phyloP scores from a whole-genome alignment of 2,888 invertebrate species.

The Julus scanicus region DNA sequence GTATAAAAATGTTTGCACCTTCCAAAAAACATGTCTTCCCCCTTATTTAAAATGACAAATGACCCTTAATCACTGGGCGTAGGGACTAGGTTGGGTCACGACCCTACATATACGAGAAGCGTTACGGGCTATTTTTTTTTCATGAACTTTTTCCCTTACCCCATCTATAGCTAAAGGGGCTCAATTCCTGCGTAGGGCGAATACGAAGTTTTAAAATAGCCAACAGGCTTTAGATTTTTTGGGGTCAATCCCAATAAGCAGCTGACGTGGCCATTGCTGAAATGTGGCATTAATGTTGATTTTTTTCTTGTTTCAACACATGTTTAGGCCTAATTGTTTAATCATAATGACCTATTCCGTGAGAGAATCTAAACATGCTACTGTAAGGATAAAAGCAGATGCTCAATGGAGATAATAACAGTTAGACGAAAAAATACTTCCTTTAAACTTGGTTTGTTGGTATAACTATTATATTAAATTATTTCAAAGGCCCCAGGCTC shows the following conservation, averaged over 20 bases:
- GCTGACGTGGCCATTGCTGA: not conserved
- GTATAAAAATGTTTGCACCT: slow-evolving; percentile 39
- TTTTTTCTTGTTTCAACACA: not conserved
- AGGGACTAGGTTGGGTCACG: not conserved
- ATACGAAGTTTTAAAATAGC: not conserved
- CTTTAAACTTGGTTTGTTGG: not conserved
- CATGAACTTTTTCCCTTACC: not conserved
- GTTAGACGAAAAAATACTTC: no score
- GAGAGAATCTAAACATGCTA: not conserved
- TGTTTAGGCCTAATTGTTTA: not conserved
- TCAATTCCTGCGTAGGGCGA: slow-evolving; percentile 18
- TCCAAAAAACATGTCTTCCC: slow-evolving; percentile 14
- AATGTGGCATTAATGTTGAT: not conserved
- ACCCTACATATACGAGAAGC: not conserved
- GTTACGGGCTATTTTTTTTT: not conserved
- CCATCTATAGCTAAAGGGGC: not conserved
- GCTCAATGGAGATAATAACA: no score
- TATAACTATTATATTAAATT: slow-evolving; percentile 10
- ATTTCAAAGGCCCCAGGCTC: not conserved
- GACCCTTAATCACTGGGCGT: slow-evolving; percentile 38
- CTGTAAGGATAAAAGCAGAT: no score
- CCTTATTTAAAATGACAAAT: slow-evolving; percentile 34
- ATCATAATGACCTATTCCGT: not conserved
- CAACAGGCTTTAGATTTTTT: not conserved
- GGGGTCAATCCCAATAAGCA: not conserved